Evolutionary conservation across 2,888 invertebrate species (phyloP), one percentile per base, ranked within the genome.

Genomic region (Mythimna albipuncta): DNA sequence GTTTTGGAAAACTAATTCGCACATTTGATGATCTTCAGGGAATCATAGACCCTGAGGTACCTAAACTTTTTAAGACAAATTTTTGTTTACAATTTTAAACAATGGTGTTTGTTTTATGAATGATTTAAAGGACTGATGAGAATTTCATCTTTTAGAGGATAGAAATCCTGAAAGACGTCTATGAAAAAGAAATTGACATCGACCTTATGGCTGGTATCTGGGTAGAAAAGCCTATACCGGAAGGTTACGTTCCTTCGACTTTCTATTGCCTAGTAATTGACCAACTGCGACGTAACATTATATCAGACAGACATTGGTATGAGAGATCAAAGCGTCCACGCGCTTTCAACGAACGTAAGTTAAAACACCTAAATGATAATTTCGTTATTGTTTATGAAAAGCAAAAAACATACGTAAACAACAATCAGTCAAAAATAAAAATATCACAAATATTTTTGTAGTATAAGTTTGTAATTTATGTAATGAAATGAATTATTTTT

Each of bases 141-240:
- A 44, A 44, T 13, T 16, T 47, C 1, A 47, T 6, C 16, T 61
- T 61, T 61, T 21, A 61, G 61, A 61, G 61, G 41, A 41, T 61
- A 21, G 61, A 61, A 61, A 4, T 61, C 13, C 7, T 61, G 61
- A 89, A 84, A 79, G 85, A 84, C 0, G 58, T 86, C 0, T 94
- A 93, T 68, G 85, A 89, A 19, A 97, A 98, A 91, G 98, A 98
- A 2, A 97, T 97, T 77, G 99, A 99, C 91, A 98, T 99, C 62
- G 99, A 99, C 93, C 96, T 99, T 21, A 98, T 98, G 97, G 98
- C 98, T 55, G 99, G 98, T 38, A 98, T 98, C 54, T 98, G 99
- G 76, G 97, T 98, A 0, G 99, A 99, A 90, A 97, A 41, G 41
- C 41, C 41, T 21, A 21, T 61, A 41, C 2, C 35, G 0, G 59